phyloP scores from a whole-genome alignment of 53 echinoderm and acorn worm genomes.

The Apostichopus leukothele region DNA sequence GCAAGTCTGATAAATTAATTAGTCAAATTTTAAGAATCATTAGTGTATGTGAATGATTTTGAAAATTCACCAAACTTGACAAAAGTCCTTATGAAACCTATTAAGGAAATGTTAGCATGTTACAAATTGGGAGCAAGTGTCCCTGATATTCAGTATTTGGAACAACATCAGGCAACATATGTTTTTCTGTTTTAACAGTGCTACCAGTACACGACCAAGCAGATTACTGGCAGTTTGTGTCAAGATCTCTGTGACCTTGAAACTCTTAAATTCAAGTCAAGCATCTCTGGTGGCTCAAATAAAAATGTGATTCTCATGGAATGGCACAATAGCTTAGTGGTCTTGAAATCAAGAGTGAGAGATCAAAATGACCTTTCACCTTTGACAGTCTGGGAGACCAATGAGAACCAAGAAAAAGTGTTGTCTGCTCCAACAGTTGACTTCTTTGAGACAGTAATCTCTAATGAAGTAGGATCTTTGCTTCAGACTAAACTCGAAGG shows the following conservation, averaged over 20 bases:
- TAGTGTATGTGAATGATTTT: too few relatives aligned
- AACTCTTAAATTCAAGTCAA: constrained; percentile 62
- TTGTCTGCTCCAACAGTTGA: constrained; percentile 51
- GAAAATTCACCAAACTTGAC: too few relatives aligned
- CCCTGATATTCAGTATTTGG: too few relatives aligned
- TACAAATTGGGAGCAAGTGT: too few relatives aligned
- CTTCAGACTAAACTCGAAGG: background rate
- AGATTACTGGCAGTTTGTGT: constrained; percentile 73
- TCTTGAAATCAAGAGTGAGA: constrained; percentile 76
- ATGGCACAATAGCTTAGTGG: constrained; percentile 49
- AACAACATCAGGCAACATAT: background rate
- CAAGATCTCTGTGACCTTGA: constrained; percentile 57
- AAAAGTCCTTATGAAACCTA: too few relatives aligned
- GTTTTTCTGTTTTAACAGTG: constrained; percentile 49
- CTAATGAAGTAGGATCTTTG: constrained; percentile 23
- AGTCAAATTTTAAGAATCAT: too few relatives aligned
- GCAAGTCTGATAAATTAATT: too few relatives aligned
- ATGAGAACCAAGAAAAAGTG: constrained; percentile 38
- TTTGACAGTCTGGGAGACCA: constrained; percentile 50
- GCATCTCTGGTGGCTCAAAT: constrained; percentile 59
- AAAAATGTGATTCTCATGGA: constrained; percentile 70
- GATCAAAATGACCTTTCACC: constrained; percentile 53
- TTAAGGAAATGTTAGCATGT: too few relatives aligned
- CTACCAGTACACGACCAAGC: constrained; percentile 57
- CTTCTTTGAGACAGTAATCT: constrained; percentile 54